These are phyloP conservation scores for Pterostichus niger DNA, from an alignment of 2,888 invertebrate genomes.

Conservation along the genomic window DNA sequence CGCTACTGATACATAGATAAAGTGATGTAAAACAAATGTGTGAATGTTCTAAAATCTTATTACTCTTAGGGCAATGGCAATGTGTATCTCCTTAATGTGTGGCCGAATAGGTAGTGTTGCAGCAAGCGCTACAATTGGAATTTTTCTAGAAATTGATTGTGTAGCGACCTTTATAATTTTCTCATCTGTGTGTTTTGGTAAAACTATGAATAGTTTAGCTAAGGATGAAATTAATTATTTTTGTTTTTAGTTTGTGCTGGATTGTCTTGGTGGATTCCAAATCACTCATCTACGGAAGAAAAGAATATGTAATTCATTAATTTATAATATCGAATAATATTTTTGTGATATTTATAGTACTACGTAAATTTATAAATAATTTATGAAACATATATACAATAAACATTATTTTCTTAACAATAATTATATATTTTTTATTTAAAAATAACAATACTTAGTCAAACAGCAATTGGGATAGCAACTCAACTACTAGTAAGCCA, in stretches of 20 bases:
- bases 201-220: slow-evolving; percentile 9
- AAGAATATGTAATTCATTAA: slow-evolving; percentile 7
- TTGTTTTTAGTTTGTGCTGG: slow-evolving; percentile 50
- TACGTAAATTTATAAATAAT: slow-evolving; percentile 9
- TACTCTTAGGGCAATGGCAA: slow-evolving; percentile 59
- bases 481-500: no score
- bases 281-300: slow-evolving; percentile 14
- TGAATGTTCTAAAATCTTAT: no score
- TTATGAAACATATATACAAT: background rate
- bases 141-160: slow-evolving; percentile 58
- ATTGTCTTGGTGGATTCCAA: slow-evolving; percentile 56
- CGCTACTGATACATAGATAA: no score
- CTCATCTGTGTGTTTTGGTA: slow-evolving; percentile 52
- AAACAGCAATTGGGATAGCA: no score
- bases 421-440: background rate
- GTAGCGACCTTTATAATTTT: slow-evolving; percentile 55
- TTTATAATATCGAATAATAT: background rate
- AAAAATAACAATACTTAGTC: no score
- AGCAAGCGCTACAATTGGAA: slow-evolving; percentile 60
- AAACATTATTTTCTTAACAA: background rate
- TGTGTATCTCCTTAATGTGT: slow-evolving; percentile 59
- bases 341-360: background rate
- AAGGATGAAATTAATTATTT: slow-evolving; percentile 3
- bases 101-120: slow-evolving; percentile 59
- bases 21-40: no score